Conservation (phyloP, 1,140 invertebrate genomes). For the Dysdera silvatica region DNA sequence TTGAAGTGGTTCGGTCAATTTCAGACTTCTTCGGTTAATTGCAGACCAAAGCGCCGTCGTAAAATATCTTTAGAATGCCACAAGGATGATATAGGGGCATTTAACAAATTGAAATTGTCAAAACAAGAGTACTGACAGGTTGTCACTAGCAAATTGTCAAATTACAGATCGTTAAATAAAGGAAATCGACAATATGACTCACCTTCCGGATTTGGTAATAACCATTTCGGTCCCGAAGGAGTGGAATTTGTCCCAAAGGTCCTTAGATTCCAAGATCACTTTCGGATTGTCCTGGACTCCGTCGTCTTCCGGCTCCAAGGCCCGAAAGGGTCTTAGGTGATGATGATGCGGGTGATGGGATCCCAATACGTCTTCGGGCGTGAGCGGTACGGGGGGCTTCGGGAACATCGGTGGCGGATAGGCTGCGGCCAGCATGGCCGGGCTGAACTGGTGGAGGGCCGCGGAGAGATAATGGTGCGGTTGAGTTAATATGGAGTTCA, state of each 20-base stretch:
- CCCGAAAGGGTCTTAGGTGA: conserved; percentile 45
- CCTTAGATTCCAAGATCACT: conserved; percentile 38
- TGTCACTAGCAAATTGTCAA: too few relatives aligned
- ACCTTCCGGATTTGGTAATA: conserved; percentile 35
- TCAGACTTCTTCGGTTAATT: too few relatives aligned
- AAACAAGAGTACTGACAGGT: too few relatives aligned
- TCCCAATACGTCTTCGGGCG: conserved; percentile 64
- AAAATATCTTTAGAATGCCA: too few relatives aligned
- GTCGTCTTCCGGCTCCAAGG: conserved; percentile 38
- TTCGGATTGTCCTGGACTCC: conserved; percentile 44
- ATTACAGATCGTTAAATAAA: too few relatives aligned
- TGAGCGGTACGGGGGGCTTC: conserved; percentile 45
- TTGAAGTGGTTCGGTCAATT: too few relatives aligned
- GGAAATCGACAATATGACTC: too few relatives aligned
- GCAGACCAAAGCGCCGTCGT: too few relatives aligned
- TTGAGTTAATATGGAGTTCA: conserved; percentile 38
- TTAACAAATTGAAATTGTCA: too few relatives aligned
- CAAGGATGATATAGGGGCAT: too few relatives aligned
- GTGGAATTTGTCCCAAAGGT: conserved; percentile 34
- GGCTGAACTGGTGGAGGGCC: conserved; percentile 37
- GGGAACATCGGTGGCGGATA: conserved; percentile 16
- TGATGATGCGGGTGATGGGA: conserved; percentile 57
- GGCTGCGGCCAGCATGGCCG: conserved; percentile 43
- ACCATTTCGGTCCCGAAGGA: conserved; percentile 33
- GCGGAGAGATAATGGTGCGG: conserved; percentile 41